Conservation (phyloP, 1,140 invertebrate genomes). For the Centruroides vittatus region DNA sequence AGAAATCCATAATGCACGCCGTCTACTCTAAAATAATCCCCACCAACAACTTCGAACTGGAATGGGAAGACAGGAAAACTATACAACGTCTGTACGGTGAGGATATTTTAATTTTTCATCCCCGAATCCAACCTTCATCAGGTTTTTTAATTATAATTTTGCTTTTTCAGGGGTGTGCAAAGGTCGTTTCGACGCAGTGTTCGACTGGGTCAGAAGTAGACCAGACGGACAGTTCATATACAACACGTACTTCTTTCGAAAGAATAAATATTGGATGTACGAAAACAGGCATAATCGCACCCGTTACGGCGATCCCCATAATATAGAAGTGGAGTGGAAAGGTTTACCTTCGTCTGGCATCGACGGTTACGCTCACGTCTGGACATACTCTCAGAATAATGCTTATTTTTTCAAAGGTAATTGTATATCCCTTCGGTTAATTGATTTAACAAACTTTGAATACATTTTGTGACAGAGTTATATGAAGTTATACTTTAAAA, state of each 20-base stretch:
- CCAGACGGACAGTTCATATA: constrained; percentile 29
- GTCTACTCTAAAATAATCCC: constrained; percentile 25
- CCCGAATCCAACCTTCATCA: no score
- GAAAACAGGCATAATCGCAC: constrained; percentile 33
- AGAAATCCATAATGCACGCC: constrained; percentile 33
- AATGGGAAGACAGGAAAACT: constrained; percentile 28
- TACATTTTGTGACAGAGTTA: no score
- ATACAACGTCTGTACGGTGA: constrained; percentile 31
- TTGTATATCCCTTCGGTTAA: no score
- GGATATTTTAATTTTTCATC: neutral
- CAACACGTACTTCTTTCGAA: constrained; percentile 35
- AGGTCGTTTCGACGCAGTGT: constrained; percentile 30
- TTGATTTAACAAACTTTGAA: neutral
- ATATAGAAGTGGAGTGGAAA: constrained; percentile 28
- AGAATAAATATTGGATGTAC: constrained; percentile 35
- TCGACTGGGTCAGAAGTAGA: constrained; percentile 31
- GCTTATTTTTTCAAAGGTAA: constrained; percentile 33
- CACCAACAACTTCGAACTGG: constrained; percentile 28
- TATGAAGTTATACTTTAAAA: no score
- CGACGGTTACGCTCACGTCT: constrained; percentile 31
- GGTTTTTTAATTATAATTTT: neutral
- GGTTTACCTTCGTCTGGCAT: constrained; percentile 26
- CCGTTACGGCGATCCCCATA: constrained; percentile 31
- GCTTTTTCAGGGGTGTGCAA: constrained; percentile 28
- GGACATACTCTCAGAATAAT: constrained; percentile 23